These are phyloP conservation scores for Pachliopta kotzebuea DNA, from an alignment of 2,888 invertebrate species.

Conservation along the genomic window DNA sequence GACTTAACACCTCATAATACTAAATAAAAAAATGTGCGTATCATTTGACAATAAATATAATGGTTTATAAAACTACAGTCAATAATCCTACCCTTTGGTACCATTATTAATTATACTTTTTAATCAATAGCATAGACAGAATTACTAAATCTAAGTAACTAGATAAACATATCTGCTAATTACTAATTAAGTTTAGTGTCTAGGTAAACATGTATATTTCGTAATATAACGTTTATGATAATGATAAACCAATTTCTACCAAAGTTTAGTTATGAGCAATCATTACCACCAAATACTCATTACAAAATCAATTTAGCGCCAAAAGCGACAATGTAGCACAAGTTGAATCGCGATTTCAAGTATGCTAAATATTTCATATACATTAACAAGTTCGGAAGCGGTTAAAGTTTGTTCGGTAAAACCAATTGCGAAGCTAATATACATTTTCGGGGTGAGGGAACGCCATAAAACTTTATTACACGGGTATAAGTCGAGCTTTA, in stretches of 20 bases:
- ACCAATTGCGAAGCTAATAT: conserved; percentile 48
- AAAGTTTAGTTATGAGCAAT: conserved; percentile 23
- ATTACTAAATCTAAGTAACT: neutral
- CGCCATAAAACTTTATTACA: conserved; percentile 57
- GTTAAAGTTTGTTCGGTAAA: conserved; percentile 47
- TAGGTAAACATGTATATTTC: neutral
- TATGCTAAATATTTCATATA: conserved; percentile 45
- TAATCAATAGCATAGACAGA: no score
- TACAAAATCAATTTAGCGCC: conserved; percentile 23
- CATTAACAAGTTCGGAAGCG: conserved; percentile 47
- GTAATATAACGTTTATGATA: neutral
- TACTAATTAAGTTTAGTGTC: neutral
- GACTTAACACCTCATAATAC: no score
- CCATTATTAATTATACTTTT: no score
- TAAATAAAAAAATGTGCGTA: no score
- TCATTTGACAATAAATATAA: no score
- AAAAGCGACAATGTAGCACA: conserved; percentile 15
- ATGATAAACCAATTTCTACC: neutral
- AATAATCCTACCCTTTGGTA: no score
- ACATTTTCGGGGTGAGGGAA: conserved; percentile 44
- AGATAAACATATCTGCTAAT: neutral
- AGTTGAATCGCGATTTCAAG: conserved; percentile 23
- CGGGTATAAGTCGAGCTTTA: conserved; percentile 43
- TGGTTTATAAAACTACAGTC: no score
- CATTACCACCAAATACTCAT: conserved; percentile 16